A percentile compares a stretch with the other conserved stretches of the same genome.
phyloP scores from a whole-genome alignment of 2,113 vertebrate genomes.

The Perognathus longimembris region DNA sequence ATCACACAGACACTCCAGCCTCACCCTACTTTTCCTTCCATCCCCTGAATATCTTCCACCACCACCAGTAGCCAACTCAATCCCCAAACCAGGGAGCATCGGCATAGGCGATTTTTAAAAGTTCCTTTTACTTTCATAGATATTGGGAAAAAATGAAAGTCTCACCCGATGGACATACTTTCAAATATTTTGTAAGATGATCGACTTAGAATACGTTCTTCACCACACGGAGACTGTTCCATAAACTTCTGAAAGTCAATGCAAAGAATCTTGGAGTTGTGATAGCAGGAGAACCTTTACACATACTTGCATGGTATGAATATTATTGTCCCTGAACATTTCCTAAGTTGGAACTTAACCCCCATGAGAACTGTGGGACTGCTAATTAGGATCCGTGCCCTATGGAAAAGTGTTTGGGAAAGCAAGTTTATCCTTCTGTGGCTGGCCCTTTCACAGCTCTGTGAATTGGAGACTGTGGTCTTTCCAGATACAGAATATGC shows the following conservation, averaged over 20 bases:
- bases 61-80: neutral
- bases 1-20: neutral
- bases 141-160: conserved; percentile 13
- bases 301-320: neutral
- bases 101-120: neutral
- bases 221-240: neutral
- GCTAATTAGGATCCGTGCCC: too few species aligned
- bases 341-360: neutral
- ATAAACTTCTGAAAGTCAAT: conserved; percentile 17
- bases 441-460: neutral
- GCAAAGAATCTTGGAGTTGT: neutral
- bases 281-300: neutral
- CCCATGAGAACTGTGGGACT: neutral
- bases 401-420: neutral
- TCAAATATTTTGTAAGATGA: neutral
- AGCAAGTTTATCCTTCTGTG: neutral
- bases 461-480: neutral
- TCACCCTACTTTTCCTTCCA: neutral
- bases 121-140: neutral
- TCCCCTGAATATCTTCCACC: neutral
- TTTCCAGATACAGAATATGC: neutral
- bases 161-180: neutral
- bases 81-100: neutral
- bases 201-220: neutral
- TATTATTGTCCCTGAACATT: neutral